phyloP scores from a whole-genome alignment of 2,888 invertebrate genomes.

The Rhingia rostrata region DNA sequence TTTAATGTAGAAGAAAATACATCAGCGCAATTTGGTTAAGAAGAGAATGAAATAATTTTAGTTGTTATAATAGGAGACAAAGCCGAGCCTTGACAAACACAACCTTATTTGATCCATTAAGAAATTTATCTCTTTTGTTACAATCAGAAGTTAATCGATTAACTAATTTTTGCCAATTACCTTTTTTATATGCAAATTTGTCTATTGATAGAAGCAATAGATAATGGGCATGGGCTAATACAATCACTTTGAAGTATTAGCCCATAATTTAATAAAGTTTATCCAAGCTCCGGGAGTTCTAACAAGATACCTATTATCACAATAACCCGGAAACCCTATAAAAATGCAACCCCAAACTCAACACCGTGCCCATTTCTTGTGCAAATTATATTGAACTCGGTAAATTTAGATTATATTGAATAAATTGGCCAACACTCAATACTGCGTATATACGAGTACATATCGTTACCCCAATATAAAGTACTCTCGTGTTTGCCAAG shows the following conservation, averaged over 20 bases:
- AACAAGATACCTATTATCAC: slow-evolving; percentile 15
- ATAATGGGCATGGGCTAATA: not conserved
- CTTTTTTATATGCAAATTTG: too few species aligned
- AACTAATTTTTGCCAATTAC: too few species aligned
- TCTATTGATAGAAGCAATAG: too few species aligned
- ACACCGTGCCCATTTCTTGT: slow-evolving; percentile 20
- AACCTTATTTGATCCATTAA: too few species aligned
- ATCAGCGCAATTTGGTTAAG: too few species aligned
- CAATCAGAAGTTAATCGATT: too few species aligned
- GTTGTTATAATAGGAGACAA: too few species aligned
- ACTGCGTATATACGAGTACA: slow-evolving; percentile 14
- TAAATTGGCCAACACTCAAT: slow-evolving; percentile 43
- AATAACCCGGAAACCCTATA: slow-evolving; percentile 14
- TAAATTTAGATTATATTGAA: slow-evolving; percentile 59
- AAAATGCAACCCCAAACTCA: slow-evolving; percentile 18
- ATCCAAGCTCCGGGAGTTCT: not conserved
- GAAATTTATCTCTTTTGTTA: too few species aligned
- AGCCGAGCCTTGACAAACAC: too few species aligned
- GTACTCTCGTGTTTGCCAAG: slow-evolving; percentile 44
- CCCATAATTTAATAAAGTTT: slow-evolving; percentile 22
- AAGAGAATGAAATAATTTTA: too few species aligned
- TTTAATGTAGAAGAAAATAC: too few species aligned
- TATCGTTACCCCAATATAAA: slow-evolving; percentile 32
- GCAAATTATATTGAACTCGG: slow-evolving; percentile 38
- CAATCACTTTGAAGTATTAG: slow-evolving; percentile 34